Conservation (phyloP, 2,888 invertebrate genomes). For the Epirrita christyi region DNA sequence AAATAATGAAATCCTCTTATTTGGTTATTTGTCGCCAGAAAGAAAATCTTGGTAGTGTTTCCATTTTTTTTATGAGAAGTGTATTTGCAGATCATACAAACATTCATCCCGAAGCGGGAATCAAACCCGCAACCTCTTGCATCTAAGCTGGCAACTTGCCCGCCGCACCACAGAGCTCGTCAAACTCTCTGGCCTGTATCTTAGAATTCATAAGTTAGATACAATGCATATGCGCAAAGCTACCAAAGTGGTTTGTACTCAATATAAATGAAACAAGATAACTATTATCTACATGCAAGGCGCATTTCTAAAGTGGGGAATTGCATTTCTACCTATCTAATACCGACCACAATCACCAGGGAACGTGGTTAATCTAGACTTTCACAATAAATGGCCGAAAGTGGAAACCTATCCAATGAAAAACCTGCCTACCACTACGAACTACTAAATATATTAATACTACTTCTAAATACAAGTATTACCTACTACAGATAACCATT, state of each 20-base stretch:
- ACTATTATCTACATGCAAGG: slow-evolving; percentile 30
- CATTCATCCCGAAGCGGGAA: no score
- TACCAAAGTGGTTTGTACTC: neutral
- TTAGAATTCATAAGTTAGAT: neutral
- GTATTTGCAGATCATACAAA: no score
- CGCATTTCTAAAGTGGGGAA: slow-evolving; percentile 24
- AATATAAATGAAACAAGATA: slow-evolving; percentile 12
- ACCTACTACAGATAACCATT: no score
- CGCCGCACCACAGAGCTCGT: no score
- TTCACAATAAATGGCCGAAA: slow-evolving; percentile 26
- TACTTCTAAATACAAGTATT: no score
- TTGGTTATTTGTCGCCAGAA: no score
- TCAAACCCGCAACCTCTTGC: no score
- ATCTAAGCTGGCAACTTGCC: no score
- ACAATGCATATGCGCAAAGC: neutral
- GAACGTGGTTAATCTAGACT: slow-evolving; percentile 24
- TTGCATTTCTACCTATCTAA: slow-evolving; percentile 41
- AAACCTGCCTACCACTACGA: neutral
- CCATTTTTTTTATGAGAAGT: no score
- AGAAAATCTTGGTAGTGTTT: no score
- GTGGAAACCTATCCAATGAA: slow-evolving; percentile 6
- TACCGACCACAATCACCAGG: slow-evolving; percentile 27
- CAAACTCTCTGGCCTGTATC: no score
- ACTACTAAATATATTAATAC: slow-evolving; percentile 3
- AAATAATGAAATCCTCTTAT: no score